A percentile compares a stretch with the other conserved stretches of the same genome.
These are phyloP conservation scores for Galleria mellonella DNA, from an alignment of 1,140 invertebrate genomes.

Conservation along the genomic window DNA sequence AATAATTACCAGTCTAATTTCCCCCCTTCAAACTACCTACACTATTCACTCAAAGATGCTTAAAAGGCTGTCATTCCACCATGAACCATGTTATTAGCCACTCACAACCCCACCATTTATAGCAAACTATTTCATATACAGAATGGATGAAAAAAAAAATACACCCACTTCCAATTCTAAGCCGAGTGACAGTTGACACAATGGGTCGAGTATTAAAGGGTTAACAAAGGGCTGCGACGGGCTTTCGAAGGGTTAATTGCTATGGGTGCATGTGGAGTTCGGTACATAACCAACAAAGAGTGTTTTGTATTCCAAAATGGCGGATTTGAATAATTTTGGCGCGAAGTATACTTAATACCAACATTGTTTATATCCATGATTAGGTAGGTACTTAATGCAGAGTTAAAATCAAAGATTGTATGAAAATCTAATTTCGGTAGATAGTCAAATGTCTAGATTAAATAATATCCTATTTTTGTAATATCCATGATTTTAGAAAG, in stretches of 20 bases:
- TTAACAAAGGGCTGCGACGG: conserved; percentile 49
- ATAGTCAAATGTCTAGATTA: too few relatives aligned
- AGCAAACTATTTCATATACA: conserved; percentile 11
- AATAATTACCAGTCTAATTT: conserved; percentile 11
- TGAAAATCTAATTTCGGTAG: too few relatives aligned
- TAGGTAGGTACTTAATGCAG: too few relatives aligned
- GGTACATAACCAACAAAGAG: conserved; percentile 15
- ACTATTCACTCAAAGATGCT: conserved; percentile 20
- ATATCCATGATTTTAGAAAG: too few relatives aligned
- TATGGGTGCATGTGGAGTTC: conserved; percentile 33
- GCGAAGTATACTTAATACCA: not conserved
- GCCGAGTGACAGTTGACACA: conserved; percentile 64
- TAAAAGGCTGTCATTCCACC: conserved; percentile 48
- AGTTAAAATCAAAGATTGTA: too few relatives aligned
- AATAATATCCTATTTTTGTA: too few relatives aligned
- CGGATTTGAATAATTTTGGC: conserved; percentile 7
- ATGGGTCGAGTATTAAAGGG: conserved; percentile 46
- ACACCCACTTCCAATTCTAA: conserved; percentile 60
- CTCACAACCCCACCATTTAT: conserved; percentile 27
- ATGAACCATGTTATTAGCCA: conserved; percentile 43
- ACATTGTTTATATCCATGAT: too few relatives aligned
- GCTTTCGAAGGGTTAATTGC: conserved; percentile 56
- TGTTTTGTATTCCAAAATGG: conserved; percentile 17
- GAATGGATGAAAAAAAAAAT: conserved; percentile 42
- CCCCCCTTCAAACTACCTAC: conserved; percentile 9